A percentile compares a stretch with the other conserved stretches of the same genome.
Conservation (phyloP, 2,797 vertebrate species). For the Sebastolobus altivelis region DNA sequence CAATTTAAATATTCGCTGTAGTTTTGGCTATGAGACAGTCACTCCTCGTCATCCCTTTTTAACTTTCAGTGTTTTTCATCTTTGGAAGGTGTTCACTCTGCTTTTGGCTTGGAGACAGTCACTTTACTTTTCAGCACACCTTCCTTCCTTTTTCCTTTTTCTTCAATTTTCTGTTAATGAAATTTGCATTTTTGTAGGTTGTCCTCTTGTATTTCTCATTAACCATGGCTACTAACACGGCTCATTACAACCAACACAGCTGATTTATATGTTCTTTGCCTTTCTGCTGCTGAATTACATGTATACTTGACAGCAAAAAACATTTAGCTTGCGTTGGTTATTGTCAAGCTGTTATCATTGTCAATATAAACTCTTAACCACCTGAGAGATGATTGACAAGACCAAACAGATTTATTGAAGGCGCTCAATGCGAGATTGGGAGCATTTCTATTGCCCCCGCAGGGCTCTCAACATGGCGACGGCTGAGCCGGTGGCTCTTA, state of each 20-base stretch:
- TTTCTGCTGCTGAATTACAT: slow-evolving; percentile 10
- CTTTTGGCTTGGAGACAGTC: neutral
- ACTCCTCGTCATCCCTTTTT: slow-evolving; percentile 36
- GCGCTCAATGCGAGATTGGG: too few species aligned
- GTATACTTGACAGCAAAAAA: neutral
- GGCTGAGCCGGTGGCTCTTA: too few species aligned
- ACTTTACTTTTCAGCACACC: neutral
- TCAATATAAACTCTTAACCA: slow-evolving; percentile 20
- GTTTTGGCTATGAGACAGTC: slow-evolving; percentile 29
- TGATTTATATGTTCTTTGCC: neutral
- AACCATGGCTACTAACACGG: neutral
- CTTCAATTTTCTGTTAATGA: slow-evolving; percentile 19
- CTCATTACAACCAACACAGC: neutral
- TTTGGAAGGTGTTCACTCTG: slow-evolving; percentile 20
- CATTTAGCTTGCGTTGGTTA: neutral
- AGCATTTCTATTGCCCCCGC: too few species aligned
- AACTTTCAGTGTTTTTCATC: slow-evolving; percentile 49
- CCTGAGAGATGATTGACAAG: slow-evolving; percentile 17
- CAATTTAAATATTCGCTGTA: slow-evolving; percentile 18
- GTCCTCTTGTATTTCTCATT: neutral
- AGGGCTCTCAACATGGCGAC: too few species aligned
- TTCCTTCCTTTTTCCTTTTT: neutral
- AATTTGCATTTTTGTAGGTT: neutral
- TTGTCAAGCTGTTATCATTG: neutral
- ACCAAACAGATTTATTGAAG: slow-evolving; percentile 5